Evolutionary conservation across 2,888 invertebrate genomes (phyloP).

Genomic region (Arctia plantaginis): DNA sequence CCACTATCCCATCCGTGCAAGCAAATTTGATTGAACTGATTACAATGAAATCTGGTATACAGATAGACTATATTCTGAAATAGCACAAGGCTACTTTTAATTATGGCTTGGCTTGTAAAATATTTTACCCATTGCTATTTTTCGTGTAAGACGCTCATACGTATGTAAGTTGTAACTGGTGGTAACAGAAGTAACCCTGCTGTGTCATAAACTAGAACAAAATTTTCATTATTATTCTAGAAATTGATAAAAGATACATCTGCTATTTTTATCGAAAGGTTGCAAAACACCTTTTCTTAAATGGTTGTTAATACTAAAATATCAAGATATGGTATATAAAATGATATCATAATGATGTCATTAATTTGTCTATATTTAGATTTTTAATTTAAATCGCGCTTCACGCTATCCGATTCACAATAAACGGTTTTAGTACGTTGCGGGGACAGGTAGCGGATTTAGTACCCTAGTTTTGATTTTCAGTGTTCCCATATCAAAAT

Average conservation of each 20-base stretch:
- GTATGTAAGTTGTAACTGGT: too few species aligned
- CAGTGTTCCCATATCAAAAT: constrained; percentile 8
- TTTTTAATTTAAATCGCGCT: constrained; percentile 25
- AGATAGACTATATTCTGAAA: too few species aligned
- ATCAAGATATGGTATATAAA: constrained; percentile 21
- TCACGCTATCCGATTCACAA: constrained; percentile 19
- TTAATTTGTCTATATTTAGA: constrained; percentile 21
- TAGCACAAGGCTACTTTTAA: too few species aligned
- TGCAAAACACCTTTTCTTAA: neutral
- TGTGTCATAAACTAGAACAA: too few species aligned
- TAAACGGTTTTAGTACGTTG: constrained; percentile 26
- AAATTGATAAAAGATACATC: neutral
- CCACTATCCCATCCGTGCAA: too few species aligned
- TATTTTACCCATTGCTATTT: too few species aligned
- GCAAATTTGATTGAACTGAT: too few species aligned
- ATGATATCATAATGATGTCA: constrained; percentile 35
- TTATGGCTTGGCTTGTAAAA: too few species aligned
- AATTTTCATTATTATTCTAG: neutral
- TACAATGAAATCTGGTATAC: too few species aligned
- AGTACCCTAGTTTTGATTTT: constrained; percentile 45
- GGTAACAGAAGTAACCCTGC: too few species aligned
- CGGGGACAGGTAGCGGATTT: constrained; percentile 42
- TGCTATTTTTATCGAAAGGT: neutral
- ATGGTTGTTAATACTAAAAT: constrained; percentile 14
- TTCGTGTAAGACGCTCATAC: too few species aligned